Percentiles rank a stretch among this genome's conserved stretches.
Conservation (phyloP, 2,888 invertebrate genomes). For the Trachelus stipa region DNA sequence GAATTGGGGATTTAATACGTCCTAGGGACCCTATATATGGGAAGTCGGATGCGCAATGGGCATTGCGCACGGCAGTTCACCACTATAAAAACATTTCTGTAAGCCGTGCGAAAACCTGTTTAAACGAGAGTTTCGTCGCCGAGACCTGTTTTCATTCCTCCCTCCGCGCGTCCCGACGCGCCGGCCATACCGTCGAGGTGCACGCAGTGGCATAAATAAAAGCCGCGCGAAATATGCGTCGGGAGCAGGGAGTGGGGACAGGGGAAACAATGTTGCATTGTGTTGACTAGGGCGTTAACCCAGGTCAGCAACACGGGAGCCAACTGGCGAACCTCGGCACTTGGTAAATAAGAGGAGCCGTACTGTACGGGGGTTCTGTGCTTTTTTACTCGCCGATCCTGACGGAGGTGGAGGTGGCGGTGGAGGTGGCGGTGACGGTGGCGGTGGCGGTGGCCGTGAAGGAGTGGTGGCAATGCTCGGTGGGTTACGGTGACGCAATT, state of each 20-base stretch:
- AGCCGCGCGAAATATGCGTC: conserved; percentile 33
- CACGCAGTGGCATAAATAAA: conserved; percentile 20
- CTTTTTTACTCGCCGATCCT: conserved; percentile 25
- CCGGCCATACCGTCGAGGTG: neutral
- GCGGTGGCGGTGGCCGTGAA: too few relatives aligned
- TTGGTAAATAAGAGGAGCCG: neutral
- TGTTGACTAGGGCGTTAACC: conserved; percentile 55
- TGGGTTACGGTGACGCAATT: conserved; percentile 15
- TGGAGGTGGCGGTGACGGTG: too few relatives aligned
- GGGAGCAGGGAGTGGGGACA: conserved; percentile 41
- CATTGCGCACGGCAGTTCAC: neutral
- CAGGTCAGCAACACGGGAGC: conserved; percentile 51
- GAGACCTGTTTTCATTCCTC: conserved; percentile 13
- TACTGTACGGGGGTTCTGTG: conserved; percentile 5
- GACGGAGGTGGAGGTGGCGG: too few relatives aligned
- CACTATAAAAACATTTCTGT: neutral
- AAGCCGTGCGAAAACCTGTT: conserved; percentile 39
- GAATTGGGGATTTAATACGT: too few relatives aligned
- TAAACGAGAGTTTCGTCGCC: conserved; percentile 28
- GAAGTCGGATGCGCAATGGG: neutral
- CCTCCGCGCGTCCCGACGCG: neutral
- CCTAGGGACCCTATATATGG: too few relatives aligned
- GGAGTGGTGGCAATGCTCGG: too few relatives aligned
- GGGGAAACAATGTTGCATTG: conserved; percentile 54
- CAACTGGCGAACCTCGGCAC: neutral